Evolutionary conservation across 2,797 vertebrate species (phyloP).

Genomic region (Ibycter americanus): DNA sequence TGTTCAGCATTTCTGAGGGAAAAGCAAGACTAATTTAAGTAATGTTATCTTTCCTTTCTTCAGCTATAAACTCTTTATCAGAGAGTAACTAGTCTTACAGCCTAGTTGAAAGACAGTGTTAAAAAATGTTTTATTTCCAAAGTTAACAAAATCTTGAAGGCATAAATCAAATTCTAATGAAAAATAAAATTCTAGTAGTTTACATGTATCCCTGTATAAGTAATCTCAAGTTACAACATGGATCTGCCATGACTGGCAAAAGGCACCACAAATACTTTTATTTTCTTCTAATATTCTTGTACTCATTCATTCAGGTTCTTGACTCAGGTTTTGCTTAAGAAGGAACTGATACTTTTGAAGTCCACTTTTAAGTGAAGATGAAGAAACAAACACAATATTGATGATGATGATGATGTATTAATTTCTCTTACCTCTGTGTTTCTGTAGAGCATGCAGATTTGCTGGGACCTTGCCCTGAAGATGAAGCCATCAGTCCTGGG

Average conservation of each 20-base stretch:
- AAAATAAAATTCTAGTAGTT: not conserved
- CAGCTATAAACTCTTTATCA: not conserved
- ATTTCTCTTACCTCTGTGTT: not conserved
- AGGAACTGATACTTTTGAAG: not conserved
- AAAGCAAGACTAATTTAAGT: not conserved
- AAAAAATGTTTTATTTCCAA: not conserved
- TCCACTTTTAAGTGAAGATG: not conserved
- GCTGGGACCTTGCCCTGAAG: conserved; percentile 90
- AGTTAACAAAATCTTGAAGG: not conserved
- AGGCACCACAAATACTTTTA: not conserved
- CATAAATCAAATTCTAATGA: not conserved
- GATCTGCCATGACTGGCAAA: not conserved
- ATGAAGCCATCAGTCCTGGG: conserved; percentile 87
- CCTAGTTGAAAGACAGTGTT: not conserved
- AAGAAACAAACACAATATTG: not conserved
- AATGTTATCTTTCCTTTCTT: not conserved
- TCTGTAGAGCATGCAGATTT: conserved; percentile 89
- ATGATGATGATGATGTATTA: not conserved
- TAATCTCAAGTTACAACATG: not conserved
- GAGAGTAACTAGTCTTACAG: not conserved
- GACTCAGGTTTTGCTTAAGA: not conserved
- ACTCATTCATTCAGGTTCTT: not conserved
- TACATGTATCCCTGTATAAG: not conserved
- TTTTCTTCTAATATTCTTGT: not conserved
- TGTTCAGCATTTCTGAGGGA: not conserved